Conservation (phyloP, 2,888 invertebrate genomes). For the Phaonia tiefii region DNA sequence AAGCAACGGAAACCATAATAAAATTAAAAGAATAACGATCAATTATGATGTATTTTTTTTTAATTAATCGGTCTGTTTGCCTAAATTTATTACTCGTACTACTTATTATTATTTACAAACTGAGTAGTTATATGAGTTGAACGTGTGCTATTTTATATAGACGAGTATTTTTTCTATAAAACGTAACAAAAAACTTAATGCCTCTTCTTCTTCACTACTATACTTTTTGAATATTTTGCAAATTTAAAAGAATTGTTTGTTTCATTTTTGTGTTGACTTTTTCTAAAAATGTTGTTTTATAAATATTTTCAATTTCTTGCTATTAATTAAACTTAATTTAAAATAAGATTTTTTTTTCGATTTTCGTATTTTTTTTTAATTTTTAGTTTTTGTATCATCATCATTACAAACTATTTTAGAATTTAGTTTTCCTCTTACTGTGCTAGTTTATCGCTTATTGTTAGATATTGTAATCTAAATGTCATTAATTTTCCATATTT, state of each 20-base stretch:
- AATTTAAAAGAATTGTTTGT: not conserved
- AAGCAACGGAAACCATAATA: too few species aligned
- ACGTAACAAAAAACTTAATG: too few species aligned
- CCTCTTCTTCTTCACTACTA: too few species aligned
- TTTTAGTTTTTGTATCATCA: not conserved
- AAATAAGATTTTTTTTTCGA: conserved; percentile 5
- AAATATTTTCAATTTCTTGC: conserved; percentile 57
- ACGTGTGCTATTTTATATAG: too few species aligned
- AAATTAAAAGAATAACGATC: too few species aligned
- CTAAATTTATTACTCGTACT: too few species aligned
- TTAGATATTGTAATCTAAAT: conserved; percentile 52
- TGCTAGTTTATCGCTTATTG: conserved; percentile 52
- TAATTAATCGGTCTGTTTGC: too few species aligned
- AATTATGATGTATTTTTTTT: too few species aligned
- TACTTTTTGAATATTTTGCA: conserved; percentile 33
- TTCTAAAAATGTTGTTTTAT: conserved; percentile 71
- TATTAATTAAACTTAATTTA: not conserved
- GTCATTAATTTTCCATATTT: conserved; percentile 59
- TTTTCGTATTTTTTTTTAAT: not conserved
- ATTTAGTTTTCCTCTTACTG: conserved; percentile 66
- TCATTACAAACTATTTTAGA: conserved; percentile 66
- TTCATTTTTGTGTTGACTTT: conserved; percentile 61
- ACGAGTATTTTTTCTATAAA: too few species aligned
- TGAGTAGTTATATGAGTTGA: too few species aligned
- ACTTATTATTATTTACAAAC: too few species aligned